These are phyloP conservation scores for Kryptolebias marmoratus DNA, from an alignment of 2,113 vertebrate species.

Conservation along the genomic window DNA sequence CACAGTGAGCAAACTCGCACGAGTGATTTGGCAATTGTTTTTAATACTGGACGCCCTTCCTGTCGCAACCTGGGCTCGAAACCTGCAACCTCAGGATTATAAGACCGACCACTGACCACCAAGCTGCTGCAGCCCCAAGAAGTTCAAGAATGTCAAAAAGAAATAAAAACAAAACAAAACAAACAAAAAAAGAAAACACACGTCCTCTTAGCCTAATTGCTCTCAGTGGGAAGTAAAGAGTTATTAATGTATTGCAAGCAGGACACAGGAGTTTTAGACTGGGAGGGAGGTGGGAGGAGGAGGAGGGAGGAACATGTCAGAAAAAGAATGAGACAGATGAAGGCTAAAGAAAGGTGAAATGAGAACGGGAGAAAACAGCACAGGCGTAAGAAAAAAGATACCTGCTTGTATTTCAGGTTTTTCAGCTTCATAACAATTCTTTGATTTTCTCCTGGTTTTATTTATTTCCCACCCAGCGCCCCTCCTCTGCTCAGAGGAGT, in stretches of 20 bases:
- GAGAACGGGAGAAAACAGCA: slow-evolving; percentile 1
- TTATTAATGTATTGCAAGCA: slow-evolving; percentile 72
- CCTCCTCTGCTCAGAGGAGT: slow-evolving; percentile 52
- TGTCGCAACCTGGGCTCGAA: too few species aligned
- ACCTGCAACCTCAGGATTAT: too few species aligned
- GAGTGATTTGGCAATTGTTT: too few species aligned
- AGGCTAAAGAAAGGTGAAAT: slow-evolving; percentile 17
- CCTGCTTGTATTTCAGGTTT: slow-evolving; percentile 55
- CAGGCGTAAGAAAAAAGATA: slow-evolving; percentile 22
- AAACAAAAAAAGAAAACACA: slow-evolving; percentile 32
- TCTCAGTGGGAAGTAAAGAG: slow-evolving; percentile 78
- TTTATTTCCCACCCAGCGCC: slow-evolving; percentile 63
- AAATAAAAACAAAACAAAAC: slow-evolving; percentile 15
- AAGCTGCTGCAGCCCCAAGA: not conserved
- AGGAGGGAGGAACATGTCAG: slow-evolving; percentile 36
- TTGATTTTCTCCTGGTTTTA: slow-evolving; percentile 55
- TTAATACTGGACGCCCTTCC: too few species aligned
- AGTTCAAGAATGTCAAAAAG: slow-evolving; percentile 58
- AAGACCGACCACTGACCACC: too few species aligned
- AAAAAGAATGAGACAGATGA: slow-evolving; percentile 41
- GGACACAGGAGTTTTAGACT: slow-evolving; percentile 67
- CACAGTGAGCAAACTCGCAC: too few species aligned
- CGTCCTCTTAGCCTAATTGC: slow-evolving; percentile 71
- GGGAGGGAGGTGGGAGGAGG: slow-evolving; percentile 49
- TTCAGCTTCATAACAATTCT: slow-evolving; percentile 60